Percentiles rank a stretch among this genome's conserved stretches.
Conservation (phyloP, 2,797 vertebrate species). For the Lates japonicus region DNA sequence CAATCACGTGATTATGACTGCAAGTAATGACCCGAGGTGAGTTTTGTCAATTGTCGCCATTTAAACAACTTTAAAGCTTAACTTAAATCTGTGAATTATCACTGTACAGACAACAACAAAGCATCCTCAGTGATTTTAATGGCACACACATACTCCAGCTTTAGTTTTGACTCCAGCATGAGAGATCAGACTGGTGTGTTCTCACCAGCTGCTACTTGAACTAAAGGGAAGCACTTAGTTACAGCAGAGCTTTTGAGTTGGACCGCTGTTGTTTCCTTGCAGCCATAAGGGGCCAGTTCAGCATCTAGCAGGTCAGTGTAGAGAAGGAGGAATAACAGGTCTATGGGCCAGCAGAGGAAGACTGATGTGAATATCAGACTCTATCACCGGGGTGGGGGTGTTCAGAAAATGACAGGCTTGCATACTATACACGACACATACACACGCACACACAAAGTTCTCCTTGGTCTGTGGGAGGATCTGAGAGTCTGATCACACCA, state of each 20-base stretch:
- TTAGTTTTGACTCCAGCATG: not conserved
- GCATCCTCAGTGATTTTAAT: too few relatives aligned
- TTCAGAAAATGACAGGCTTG: constrained; percentile 25
- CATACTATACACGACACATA: constrained; percentile 23
- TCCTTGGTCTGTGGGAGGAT: constrained; percentile 84
- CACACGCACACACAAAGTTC: constrained; percentile 15
- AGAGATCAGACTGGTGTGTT: constrained; percentile 12
- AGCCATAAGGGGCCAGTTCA: constrained; percentile 70
- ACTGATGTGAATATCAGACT: constrained; percentile 73
- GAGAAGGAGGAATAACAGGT: constrained; percentile 24
- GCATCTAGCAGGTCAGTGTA: constrained; percentile 64
- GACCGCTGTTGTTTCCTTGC: constrained; percentile 81
- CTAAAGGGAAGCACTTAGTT: constrained; percentile 77
- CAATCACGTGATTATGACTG: too few relatives aligned
- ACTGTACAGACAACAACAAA: not conserved
- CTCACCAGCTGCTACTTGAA: constrained; percentile 60
- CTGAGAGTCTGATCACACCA: constrained; percentile 81
- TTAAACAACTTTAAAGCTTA: not conserved
- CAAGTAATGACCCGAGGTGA: too few relatives aligned
- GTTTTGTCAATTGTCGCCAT: too few relatives aligned
- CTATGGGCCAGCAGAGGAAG: constrained; percentile 53
- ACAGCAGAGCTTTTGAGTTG: constrained; percentile 70
- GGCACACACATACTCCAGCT: not conserved
- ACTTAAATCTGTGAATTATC: not conserved
- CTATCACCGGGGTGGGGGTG: constrained; percentile 57